Evolutionary conservation across 2,888 invertebrate genomes (phyloP).

Genomic region (Papilio elwesi): DNA sequence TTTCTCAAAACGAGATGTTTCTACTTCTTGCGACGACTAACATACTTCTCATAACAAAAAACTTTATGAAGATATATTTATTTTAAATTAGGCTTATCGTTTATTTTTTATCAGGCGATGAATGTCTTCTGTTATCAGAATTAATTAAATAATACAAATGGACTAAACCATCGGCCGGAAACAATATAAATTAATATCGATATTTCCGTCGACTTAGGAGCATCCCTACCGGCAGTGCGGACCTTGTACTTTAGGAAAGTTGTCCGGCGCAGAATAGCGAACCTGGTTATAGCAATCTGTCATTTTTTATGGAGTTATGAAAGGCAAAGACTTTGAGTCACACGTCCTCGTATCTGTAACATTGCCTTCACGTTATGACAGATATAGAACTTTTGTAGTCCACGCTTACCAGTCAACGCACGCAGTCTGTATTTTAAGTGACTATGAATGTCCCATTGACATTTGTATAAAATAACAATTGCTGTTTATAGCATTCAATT

Average conservation of each 20-base stretch:
- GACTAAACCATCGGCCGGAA: slow-evolving; percentile 5
- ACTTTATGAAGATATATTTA: too few relatives aligned
- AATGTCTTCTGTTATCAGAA: too few relatives aligned
- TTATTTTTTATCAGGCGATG: too few relatives aligned
- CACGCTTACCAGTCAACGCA: neutral
- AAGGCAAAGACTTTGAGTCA: slow-evolving; percentile 33
- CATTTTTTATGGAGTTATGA: slow-evolving; percentile 35
- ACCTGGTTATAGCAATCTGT: slow-evolving; percentile 27
- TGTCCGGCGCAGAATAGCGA: slow-evolving; percentile 21
- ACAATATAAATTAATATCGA: slow-evolving; percentile 12
- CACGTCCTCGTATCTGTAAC: slow-evolving; percentile 30
- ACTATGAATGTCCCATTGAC: slow-evolving; percentile 9
- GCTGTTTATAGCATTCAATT: slow-evolving; percentile 3
- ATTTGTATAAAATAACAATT: slow-evolving; percentile 1
- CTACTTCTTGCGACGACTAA: too few relatives aligned
- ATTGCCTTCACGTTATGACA: slow-evolving; percentile 3
- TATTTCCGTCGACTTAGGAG: neutral
- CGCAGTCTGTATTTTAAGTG: neutral
- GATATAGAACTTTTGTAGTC: slow-evolving; percentile 18
- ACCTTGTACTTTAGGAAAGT: slow-evolving; percentile 41
- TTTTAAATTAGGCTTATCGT: too few relatives aligned
- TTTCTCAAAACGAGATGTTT: too few relatives aligned
- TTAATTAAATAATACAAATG: neutral
- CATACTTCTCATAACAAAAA: too few relatives aligned
- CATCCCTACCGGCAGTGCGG: slow-evolving; percentile 37